A percentile compares a stretch with the other conserved stretches of the same genome.
These are phyloP conservation scores for Patiria pectinifera DNA, from an alignment of 53 echinoderm and acorn worm genomes.

Conservation along the genomic window DNA sequence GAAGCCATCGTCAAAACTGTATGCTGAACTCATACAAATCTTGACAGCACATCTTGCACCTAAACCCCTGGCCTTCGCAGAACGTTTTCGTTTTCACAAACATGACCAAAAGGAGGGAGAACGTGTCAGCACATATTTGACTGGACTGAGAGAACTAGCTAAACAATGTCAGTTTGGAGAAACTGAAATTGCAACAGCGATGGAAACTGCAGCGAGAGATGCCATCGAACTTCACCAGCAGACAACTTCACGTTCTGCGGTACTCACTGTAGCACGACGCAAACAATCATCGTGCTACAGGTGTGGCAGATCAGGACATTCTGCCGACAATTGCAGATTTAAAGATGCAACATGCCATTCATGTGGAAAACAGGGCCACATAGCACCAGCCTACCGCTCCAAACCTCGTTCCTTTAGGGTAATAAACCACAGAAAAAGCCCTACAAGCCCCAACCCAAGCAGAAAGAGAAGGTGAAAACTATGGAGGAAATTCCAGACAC, in stretches of 20 bases:
- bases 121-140: too few species aligned
- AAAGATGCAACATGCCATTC: conserved; percentile 25
- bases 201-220: conserved; percentile 44
- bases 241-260: neutral
- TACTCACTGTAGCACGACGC: neutral
- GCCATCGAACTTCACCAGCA: conserved; percentile 25
- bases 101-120: conserved; percentile 17
- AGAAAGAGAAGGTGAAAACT: conserved; percentile 21
- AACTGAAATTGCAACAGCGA: conserved; percentile 37
- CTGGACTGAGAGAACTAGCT: too few species aligned
- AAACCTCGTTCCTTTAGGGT: conserved; percentile 1
- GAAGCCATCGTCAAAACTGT: conserved; percentile 18
- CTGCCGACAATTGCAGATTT: conserved; percentile 26
- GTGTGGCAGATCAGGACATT: conserved; percentile 15
- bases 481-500: neutral
- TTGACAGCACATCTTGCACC: conserved; percentile 19
- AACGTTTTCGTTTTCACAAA: conserved; percentile 31
- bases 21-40: conserved; percentile 18
- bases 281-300: conserved; percentile 26
- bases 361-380: conserved; percentile 30
- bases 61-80: conserved; percentile 32
- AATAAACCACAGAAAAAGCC: conserved; percentile 3
- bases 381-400: conserved; percentile 14
- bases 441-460: neutral
- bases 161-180: conserved; percentile 24